A percentile compares a stretch with the other conserved stretches of the same genome.
These are phyloP conservation scores for Podarcis cretensis DNA, from an alignment of 2,113 vertebrate genomes.

Conservation along the genomic window DNA sequence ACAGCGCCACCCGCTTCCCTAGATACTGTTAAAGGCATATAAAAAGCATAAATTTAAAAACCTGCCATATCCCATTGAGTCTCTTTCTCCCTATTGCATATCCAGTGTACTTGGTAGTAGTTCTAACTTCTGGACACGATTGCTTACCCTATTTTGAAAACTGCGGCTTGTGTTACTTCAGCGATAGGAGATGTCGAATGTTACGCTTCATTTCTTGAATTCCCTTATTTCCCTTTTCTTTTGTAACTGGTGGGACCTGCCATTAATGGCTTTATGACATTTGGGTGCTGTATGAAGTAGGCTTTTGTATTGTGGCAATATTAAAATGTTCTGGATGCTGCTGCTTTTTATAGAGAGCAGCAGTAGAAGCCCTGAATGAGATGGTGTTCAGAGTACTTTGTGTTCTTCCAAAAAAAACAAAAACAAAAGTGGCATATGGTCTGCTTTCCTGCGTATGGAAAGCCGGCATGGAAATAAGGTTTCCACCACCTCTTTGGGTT, in stretches of 20 bases:
- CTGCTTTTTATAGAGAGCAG: neutral
- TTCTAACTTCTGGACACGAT: neutral
- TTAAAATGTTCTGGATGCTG: neutral
- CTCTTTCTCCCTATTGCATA: neutral
- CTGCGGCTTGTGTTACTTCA: neutral
- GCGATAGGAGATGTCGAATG: neutral
- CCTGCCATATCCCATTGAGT: neutral
- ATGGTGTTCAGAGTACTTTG: slow-evolving; percentile 22
- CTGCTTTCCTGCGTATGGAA: neutral
- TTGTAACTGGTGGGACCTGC: neutral
- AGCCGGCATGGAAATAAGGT: neutral
- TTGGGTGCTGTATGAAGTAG: neutral
- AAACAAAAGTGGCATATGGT: slow-evolving; percentile 5
- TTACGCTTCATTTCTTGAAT: neutral
- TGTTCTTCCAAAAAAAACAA: slow-evolving; percentile 1
- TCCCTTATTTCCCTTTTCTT: neutral
- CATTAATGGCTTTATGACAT: neutral
- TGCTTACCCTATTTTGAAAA: no score
- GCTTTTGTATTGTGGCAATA: neutral
- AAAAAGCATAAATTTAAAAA: neutral
- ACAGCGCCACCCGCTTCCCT: no score
- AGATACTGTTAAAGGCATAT: neutral
- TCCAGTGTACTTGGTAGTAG: neutral
- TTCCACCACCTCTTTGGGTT: neutral
- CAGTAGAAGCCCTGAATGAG: neutral